phyloP scores from a whole-genome alignment of 2,113 vertebrate genomes.

The Tetrax tetrax region DNA sequence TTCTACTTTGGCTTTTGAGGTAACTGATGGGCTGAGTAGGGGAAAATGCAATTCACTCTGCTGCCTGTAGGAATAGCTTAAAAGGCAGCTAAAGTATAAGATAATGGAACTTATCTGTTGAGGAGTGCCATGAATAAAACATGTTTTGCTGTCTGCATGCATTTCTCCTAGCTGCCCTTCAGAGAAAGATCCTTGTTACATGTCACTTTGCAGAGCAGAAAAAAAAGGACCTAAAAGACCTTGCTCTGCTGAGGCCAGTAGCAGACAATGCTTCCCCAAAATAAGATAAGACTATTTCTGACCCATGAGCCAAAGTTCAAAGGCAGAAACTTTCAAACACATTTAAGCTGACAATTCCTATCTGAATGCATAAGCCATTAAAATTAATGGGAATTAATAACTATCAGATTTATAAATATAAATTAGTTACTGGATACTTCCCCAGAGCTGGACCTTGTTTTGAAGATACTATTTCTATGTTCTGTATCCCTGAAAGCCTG shows the following conservation, averaged over 20 bases:
- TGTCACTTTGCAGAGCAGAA: neutral
- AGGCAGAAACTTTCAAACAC: neutral
- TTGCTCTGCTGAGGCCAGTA: neutral
- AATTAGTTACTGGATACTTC: neutral
- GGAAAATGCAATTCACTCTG: neutral
- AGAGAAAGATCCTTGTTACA: neutral
- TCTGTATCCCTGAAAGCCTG: neutral
- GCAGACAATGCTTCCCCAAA: neutral
- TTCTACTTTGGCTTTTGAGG: neutral
- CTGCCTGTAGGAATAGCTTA: neutral
- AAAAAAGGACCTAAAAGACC: neutral
- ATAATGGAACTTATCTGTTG: neutral
- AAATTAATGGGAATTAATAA: neutral
- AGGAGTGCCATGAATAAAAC: slow-evolving; percentile 50
- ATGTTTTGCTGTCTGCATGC: neutral
- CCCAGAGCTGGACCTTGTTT: neutral
- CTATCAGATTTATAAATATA: neutral
- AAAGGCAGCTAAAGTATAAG: slow-evolving; percentile 4
- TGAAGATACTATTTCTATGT: neutral
- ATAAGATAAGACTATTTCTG: neutral
- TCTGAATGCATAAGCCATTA: neutral
- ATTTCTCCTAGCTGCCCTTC: slow-evolving; percentile 8
- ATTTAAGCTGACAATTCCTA: neutral
- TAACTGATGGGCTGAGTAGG: neutral
- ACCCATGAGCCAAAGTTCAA: neutral